phyloP scores from a whole-genome alignment of 2,113 vertebrate species.

The Oncorhynchus nerka region DNA sequence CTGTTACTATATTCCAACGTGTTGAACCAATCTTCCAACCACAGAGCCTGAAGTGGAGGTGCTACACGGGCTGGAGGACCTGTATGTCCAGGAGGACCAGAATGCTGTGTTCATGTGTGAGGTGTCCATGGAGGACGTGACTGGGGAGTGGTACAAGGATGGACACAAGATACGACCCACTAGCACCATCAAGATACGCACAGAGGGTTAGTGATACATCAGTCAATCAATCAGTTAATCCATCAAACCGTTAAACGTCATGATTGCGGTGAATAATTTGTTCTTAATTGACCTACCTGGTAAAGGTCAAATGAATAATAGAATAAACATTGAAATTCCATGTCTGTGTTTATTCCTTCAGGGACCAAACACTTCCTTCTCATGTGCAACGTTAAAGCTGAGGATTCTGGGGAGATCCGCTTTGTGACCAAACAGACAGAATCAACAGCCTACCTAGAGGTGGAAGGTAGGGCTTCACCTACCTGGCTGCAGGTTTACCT shows the following conservation, averaged over 20 bases:
- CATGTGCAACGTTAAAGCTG: constrained; percentile 76
- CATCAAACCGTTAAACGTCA: not conserved
- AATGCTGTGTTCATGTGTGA: constrained; percentile 89
- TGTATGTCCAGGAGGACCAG: constrained; percentile 81
- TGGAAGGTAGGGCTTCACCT: constrained; percentile 77
- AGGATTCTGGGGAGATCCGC: constrained; percentile 83
- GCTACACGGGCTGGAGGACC: constrained; percentile 76
- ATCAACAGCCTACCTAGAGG: constrained; percentile 78
- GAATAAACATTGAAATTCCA: no score
- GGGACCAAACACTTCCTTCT: constrained; percentile 87
- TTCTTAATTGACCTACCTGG: no score
- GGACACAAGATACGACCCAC: constrained; percentile 76
- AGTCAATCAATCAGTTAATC: not conserved
- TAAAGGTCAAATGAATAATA: no score
- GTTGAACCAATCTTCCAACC: not conserved
- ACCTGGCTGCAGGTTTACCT: not conserved
- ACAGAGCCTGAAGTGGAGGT: constrained; percentile 80
- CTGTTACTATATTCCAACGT: no score
- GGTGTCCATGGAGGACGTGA: constrained; percentile 75
- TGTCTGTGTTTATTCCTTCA: constrained; percentile 47
- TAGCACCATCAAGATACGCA: constrained; percentile 81
- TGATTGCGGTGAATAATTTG: no score
- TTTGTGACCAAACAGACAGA: constrained; percentile 76
- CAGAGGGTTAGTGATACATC: constrained; percentile 79
- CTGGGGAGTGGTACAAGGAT: constrained; percentile 80